phyloP scores from a whole-genome alignment of 2,888 invertebrate genomes.

The Argyra leucocephala region DNA sequence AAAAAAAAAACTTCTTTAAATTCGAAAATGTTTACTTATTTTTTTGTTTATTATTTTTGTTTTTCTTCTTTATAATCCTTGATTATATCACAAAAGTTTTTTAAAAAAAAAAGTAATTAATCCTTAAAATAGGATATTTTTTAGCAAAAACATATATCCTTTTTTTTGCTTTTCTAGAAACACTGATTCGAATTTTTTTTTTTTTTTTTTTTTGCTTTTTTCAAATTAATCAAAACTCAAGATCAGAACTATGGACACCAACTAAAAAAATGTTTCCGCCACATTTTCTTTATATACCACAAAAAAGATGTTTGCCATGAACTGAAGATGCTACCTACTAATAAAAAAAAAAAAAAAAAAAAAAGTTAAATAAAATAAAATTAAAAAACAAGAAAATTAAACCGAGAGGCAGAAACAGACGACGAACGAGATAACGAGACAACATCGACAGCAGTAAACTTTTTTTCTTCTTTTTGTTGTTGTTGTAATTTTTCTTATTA shows the following conservation, averaged over 20 bases:
- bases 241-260: conserved; percentile 3
- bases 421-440: neutral
- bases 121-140: neutral
- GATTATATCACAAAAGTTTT: conserved; percentile 4
- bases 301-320: conserved; percentile 3
- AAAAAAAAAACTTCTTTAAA: neutral
- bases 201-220: neutral
- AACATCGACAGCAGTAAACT: neutral
- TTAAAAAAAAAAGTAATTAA: neutral
- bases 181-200: neutral
- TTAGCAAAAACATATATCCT: neutral
- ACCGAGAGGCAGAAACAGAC: neutral
- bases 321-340: conserved; percentile 6
- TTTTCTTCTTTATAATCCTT: neutral
- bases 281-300: conserved; percentile 6
- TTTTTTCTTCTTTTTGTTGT: neutral
- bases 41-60: neutral
- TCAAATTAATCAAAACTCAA: neutral
- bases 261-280: conserved; percentile 6
- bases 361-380: neutral
- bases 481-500: no score
- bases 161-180: neutral
- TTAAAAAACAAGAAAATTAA: neutral
- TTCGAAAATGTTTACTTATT: neutral
- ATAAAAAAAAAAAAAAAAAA: neutral